Evolutionary conservation across 2,113 vertebrate species (phyloP).

Genomic region (Ptilorrhoa leucosticta): DNA sequence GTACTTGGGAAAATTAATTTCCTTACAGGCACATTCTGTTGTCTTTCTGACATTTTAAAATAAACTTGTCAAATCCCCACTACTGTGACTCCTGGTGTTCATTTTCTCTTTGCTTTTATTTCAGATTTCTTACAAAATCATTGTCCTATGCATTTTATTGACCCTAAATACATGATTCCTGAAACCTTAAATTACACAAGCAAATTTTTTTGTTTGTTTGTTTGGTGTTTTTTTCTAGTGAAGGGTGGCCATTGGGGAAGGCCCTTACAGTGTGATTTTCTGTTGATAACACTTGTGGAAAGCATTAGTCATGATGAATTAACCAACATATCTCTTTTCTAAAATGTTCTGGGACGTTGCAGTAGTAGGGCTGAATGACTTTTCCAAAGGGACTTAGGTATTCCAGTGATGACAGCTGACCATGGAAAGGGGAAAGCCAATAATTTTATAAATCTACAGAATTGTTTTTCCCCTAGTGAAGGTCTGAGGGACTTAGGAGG

Average conservation of each 20-base stretch:
- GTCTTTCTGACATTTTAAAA: neutral
- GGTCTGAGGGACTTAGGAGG: neutral
- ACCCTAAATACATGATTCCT: neutral
- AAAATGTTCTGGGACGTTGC: neutral
- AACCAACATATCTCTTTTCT: neutral
- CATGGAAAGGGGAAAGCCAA: neutral
- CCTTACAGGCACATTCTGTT: neutral
- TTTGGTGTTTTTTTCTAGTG: neutral
- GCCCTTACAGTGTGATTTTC: neutral
- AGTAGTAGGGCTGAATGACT: neutral
- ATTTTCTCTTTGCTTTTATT: neutral
- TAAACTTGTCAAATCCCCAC: neutral
- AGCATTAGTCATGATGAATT: neutral
- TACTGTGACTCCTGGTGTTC: neutral
- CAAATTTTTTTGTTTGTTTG: accelerated
- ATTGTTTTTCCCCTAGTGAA: neutral
- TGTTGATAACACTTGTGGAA: neutral
- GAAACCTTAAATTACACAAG: neutral
- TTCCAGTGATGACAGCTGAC: neutral
- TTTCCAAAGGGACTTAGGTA: neutral
- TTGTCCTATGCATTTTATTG: neutral
- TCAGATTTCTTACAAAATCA: neutral
- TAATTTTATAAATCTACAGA: neutral
- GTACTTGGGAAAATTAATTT: neutral
- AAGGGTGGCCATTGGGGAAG: neutral